Conservation (phyloP, 2,888 invertebrate genomes). For the Pogonocherus hispidulus region DNA sequence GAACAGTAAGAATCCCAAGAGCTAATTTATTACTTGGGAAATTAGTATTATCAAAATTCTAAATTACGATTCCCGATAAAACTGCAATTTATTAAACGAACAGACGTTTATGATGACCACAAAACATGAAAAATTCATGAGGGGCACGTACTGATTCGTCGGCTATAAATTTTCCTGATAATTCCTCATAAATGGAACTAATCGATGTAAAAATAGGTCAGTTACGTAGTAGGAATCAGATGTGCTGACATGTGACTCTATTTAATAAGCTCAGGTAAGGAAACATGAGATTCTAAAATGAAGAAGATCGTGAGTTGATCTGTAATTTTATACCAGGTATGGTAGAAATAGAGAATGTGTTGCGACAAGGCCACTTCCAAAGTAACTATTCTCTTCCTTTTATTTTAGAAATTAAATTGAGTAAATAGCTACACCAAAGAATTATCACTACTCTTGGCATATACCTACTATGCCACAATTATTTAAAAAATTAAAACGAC, state of each 20-base stretch:
- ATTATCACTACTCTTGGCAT: too few relatives aligned
- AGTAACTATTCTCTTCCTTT: too few relatives aligned
- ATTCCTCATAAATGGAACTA: constrained; percentile 45
- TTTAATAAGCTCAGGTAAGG: constrained; percentile 21
- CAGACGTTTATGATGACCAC: constrained; percentile 46
- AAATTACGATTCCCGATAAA: constrained; percentile 6
- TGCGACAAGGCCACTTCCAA: too few relatives aligned
- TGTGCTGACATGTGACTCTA: constrained; percentile 40
- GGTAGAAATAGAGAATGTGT: too few relatives aligned
- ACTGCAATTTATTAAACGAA: constrained; percentile 29
- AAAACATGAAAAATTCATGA: constrained; percentile 49
- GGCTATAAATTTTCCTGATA: constrained; percentile 39
- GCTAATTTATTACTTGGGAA: constrained; percentile 10
- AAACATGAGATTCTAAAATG: too few relatives aligned
- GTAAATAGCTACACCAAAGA: too few relatives aligned
- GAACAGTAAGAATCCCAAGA: background rate
- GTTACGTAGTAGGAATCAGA: constrained; percentile 35
- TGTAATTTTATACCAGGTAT: too few relatives aligned
- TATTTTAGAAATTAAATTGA: too few relatives aligned
- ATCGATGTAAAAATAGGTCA: constrained; percentile 43
- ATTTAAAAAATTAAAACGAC: too few relatives aligned
- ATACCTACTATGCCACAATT: too few relatives aligned
- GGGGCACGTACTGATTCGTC: constrained; percentile 47
- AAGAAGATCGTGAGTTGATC: too few relatives aligned
- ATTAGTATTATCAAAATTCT: constrained; percentile 20